Evolutionary conservation across 2,113 vertebrate species (phyloP), one percentile per base, ranked within the genome.

Genomic region (Hemichromis elongatus): DNA sequence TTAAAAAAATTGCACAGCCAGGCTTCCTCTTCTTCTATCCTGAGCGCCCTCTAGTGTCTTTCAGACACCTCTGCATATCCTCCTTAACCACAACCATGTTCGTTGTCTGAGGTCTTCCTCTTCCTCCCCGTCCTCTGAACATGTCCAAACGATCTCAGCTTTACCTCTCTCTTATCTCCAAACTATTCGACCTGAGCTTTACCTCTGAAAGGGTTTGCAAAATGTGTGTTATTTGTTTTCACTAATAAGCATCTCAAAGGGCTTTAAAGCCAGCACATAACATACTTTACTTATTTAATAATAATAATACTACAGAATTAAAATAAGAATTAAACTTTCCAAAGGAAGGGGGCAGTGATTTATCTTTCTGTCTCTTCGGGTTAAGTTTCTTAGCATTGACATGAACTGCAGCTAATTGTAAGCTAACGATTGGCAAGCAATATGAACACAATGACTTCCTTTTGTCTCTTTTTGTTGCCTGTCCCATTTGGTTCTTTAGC

Each of bases 381-480:
- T 18, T 68, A 3, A 26, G 5, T 26, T 70, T 66, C 35, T 21
- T 19, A 52, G 16, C 19, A 9, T 8, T 40, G 66, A 6, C 6
- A 5, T 18, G 37, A 42, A 45, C 13, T 26, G 21, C 24, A 26
- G 21, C n/a, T 26, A 70, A 45, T 26, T 5, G 2, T 70, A 26
- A 24, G n/a, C n/a, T 24, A 66, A 42, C n/a, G 9, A 1, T 0
- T 26, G 37, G 5, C n/a, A 68, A 68, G 24, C 21, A 68, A 26
- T 45, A 26, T 26, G 7, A 70, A 26, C n/a, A 70, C 1, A 0
- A 70, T 1, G 0, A 45, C 21, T n/a, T n/a, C n/a, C n/a, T n/a
- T n/a, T n/a, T n/a, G n/a, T n/a, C n/a, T n/a, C n/a, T n/a, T n/a
- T n/a, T n/a, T n/a, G n/a, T n/a, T n/a, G n/a, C n/a, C n/a, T n/a